Conservation (phyloP, 2,797 vertebrate species). For the Prionace glauca region DNA sequence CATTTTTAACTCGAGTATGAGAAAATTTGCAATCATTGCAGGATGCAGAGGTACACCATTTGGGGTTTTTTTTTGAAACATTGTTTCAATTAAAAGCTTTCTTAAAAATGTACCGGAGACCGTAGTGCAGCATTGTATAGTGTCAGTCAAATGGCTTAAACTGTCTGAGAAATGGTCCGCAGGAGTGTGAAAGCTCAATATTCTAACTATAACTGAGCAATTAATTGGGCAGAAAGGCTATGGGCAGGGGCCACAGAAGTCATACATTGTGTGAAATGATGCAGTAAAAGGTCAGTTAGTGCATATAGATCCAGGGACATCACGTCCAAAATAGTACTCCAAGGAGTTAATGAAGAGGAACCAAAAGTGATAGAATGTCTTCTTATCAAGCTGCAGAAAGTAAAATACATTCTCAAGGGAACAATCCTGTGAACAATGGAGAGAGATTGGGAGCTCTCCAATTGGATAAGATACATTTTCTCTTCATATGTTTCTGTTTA, state of each 20-base stretch:
- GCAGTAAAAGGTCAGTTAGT: conserved; percentile 7
- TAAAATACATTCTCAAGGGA: not conserved
- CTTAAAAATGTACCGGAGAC: too few relatives aligned
- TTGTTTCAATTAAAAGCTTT: not conserved
- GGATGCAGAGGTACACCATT: not conserved
- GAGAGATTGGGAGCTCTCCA: not conserved
- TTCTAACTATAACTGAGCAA: not conserved
- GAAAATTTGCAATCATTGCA: not conserved
- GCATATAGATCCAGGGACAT: not conserved
- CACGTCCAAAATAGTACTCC: not conserved
- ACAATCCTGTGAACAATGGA: not conserved
- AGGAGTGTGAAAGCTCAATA: not conserved
- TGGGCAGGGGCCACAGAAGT: not conserved
- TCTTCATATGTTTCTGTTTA: not conserved
- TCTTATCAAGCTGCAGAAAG: not conserved
- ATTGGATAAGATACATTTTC: not conserved
- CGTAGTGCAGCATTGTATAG: not conserved
- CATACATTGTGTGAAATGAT: conserved; percentile 22
- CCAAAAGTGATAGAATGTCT: not conserved
- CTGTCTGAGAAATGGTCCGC: not conserved
- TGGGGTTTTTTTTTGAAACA: not conserved
- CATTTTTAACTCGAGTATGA: not conserved
- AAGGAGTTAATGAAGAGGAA: not conserved
- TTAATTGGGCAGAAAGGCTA: not conserved
- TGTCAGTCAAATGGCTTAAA: not conserved